Evolutionary conservation across 2,797 vertebrate genomes (phyloP).

Genomic region (Dallia pectoralis): DNA sequence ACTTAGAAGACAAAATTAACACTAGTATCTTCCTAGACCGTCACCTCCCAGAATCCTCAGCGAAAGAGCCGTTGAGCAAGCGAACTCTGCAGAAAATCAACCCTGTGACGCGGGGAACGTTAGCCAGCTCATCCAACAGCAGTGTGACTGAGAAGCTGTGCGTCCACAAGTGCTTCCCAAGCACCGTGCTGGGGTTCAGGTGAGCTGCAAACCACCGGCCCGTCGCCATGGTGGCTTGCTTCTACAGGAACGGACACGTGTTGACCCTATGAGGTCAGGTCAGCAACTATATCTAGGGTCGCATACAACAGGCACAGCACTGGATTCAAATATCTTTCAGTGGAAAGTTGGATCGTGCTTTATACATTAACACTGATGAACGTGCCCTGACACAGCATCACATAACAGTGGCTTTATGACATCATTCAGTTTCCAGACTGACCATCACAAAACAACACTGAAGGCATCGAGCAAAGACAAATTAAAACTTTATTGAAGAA

Average conservation of each 20-base stretch:
- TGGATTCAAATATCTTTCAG: not conserved
- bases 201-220: not conserved
- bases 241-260: not conserved
- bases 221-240: not conserved
- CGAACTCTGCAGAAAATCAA: slow-evolving; percentile 1
- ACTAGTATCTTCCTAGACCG: not conserved
- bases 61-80: not conserved
- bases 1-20: not conserved
- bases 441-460: not conserved
- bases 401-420: slow-evolving; percentile 7
- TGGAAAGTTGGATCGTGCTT: not conserved
- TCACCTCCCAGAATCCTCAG: not conserved
- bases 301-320: not conserved
- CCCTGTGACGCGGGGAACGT: not conserved
- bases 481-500: slow-evolving; percentile 13
- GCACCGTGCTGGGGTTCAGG: not conserved
- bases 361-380: not conserved
- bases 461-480: not conserved
- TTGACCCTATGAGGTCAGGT: not conserved
- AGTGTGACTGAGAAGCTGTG: not conserved
- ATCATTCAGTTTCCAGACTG: slow-evolving; percentile 5
- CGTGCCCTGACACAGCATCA: not conserved
- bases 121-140: not conserved
- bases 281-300: not conserved
- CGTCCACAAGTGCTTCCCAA: not conserved